Base-by-base conservation (phyloP, 2,797 vertebrate genomes). In the Chromobotia macracanthus region DNA sequence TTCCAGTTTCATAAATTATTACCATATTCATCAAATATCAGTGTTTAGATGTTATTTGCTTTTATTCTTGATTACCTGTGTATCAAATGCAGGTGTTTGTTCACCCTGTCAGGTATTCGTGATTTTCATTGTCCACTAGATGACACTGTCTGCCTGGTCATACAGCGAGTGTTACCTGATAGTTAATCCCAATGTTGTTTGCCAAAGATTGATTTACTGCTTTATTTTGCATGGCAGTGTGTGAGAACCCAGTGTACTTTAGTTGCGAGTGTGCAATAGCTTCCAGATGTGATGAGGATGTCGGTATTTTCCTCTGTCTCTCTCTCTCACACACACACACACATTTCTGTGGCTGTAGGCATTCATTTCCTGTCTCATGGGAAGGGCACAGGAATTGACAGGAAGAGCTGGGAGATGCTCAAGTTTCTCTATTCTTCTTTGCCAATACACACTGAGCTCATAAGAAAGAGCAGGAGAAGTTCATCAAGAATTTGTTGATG, bases 231-330 rank as follows among this genome's bases (percentile, higher is more conserved):
- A 80, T 81, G 72, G 69, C 73, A 74, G 60, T 77, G 80, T 67
- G 58, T 46, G 76, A 83, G 67, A 84, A 84, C 77, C 72, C 55
- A 13, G 64, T 83, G 77, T 85, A 21, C 84, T 79, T 85, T 75
- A 82, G 38, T 71, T 83, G 66, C 64, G 5, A 58, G 65, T 68
- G 70, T 81, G 63, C 69, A 71, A 82, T 86, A 80, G 63, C 82
- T 80, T 88, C 79, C 81, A 88, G 86, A 88, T 86, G 80, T 84
- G 65, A 25, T 9, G 35, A 25, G 80, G 87, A 86, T 83, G 61
- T 58, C 3, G 19, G 63, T 53, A 67, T 70, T 75, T 67, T 2
- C 80, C 60, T 55, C 69, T 75, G 60, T 31, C 56, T 58, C 56
- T 28, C n/a, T 0, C 50, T 3, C 50, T 3, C 50, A 51, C 41